Percentiles rank a stretch among this genome's conserved stretches.
Conservation (phyloP, 2,113 vertebrate species). For the Cyrtonyx montezumae region DNA sequence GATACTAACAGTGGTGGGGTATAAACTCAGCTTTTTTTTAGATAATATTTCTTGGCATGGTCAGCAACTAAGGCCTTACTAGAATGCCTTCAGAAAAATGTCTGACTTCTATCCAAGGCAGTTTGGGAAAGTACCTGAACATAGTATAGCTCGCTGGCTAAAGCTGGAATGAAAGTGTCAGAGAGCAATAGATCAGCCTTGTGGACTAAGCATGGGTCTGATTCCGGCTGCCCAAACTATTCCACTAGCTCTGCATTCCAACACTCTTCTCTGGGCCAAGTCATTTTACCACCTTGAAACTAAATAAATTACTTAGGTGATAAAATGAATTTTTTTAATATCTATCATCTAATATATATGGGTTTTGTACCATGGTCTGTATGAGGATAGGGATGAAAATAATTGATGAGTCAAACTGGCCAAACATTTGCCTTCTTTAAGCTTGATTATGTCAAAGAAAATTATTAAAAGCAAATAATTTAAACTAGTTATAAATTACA, state of each 20-base stretch:
- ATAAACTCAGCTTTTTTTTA: constrained; percentile 26
- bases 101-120: constrained; percentile 1
- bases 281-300: not conserved
- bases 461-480: not conserved
- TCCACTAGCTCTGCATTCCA: not conserved
- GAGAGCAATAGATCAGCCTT: not conserved
- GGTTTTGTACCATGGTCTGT: not conserved
- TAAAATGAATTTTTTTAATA: not conserved
- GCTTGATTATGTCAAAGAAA: not conserved
- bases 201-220: not conserved
- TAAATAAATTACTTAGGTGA: not conserved
- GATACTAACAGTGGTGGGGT: not conserved
- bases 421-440: not conserved
- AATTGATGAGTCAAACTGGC: not conserved
- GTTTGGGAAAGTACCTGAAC: not conserved
- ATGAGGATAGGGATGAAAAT: not conserved
- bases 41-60: constrained; percentile 25
- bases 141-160: not conserved
- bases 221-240: not conserved
- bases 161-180: not conserved
- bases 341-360: not conserved
- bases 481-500: not conserved
- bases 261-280: not conserved
- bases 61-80: not conserved
- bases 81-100: constrained; percentile 29